Conservation (phyloP, 2,888 invertebrate species). For the Stenotaenia linearis region DNA sequence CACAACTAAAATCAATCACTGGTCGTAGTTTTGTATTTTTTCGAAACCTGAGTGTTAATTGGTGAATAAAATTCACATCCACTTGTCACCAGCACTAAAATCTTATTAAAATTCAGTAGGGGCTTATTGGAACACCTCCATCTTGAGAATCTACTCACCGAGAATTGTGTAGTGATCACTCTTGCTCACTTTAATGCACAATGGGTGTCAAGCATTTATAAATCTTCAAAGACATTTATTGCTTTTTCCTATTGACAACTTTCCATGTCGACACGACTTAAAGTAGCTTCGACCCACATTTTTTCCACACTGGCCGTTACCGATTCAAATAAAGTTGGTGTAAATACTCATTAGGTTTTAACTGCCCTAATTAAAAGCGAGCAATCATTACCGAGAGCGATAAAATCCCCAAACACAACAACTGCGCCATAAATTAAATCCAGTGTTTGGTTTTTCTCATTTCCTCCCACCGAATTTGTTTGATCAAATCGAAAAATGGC, state of each 20-base stretch:
- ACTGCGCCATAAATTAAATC: not conserved
- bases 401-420: not conserved
- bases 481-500: not conserved
- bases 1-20: not conserved
- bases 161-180: not conserved
- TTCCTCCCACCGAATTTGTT: too few species aligned
- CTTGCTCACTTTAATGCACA: slow-evolving; percentile 2
- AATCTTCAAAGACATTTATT: not conserved
- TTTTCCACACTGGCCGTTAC: not conserved
- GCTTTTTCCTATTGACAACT: not conserved
- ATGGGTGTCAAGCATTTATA: not conserved
- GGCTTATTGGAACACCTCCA: not conserved
- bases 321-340: not conserved
- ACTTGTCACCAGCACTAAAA: not conserved
- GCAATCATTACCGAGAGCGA: not conserved
- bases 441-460: not conserved
- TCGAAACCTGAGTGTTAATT: too few species aligned
- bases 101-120: slow-evolving; percentile 1
- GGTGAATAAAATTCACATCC: not conserved
- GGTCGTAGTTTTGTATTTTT: too few species aligned
- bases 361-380: slow-evolving; percentile 1
- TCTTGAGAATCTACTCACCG: not conserved
- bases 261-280: not conserved
- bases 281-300: not conserved
- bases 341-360: not conserved